Percentiles rank a stretch among this genome's conserved stretches.
phyloP scores from a whole-genome alignment of 1,140 invertebrate species.

The Daktulosphaira vitifoliae region DNA sequence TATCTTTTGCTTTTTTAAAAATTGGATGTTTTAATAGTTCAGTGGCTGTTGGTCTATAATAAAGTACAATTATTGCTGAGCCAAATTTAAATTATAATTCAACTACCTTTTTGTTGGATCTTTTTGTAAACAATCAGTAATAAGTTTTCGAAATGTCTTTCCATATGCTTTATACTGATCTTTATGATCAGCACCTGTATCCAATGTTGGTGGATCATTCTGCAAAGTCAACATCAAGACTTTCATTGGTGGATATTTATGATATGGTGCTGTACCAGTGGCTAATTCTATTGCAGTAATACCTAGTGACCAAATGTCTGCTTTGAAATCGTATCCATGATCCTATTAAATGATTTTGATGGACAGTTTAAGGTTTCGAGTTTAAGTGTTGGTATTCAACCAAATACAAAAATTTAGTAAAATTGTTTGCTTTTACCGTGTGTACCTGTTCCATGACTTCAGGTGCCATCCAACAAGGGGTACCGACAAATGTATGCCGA shows the following conservation, averaged over 20 bases:
- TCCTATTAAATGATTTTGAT: conserved; percentile 52
- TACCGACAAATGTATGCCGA: conserved; percentile 93
- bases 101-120: conserved; percentile 74
- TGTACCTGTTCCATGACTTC: conserved; percentile 94
- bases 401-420: conserved; percentile 32
- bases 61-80: not conserved
- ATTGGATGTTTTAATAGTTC: conserved; percentile 97
- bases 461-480: conserved; percentile 99
- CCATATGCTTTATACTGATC: conserved; percentile 97
- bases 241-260: conserved; percentile 99
- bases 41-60: conserved; percentile 75
- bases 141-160: conserved; percentile 94
- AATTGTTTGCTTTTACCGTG: conserved; percentile 30
- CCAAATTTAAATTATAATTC: not conserved
- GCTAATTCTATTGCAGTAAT: conserved; percentile 99
- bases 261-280: conserved; percentile 95
- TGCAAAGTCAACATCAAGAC: conserved; percentile 95
- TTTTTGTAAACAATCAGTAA: conserved; percentile 88
- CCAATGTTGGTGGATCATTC: conserved; percentile 94
- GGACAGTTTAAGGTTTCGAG: conserved; percentile 19
- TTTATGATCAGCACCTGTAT: conserved; percentile 90
- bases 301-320: conserved; percentile 99
- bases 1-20: conserved; percentile 98
- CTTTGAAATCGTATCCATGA: conserved; percentile 97
- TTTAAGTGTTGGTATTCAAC: conserved; percentile 19